A percentile compares a stretch with the other conserved stretches of the same genome.
phyloP scores from a whole-genome alignment of 2,113 vertebrate species.

The Scartelaos histophorus region DNA sequence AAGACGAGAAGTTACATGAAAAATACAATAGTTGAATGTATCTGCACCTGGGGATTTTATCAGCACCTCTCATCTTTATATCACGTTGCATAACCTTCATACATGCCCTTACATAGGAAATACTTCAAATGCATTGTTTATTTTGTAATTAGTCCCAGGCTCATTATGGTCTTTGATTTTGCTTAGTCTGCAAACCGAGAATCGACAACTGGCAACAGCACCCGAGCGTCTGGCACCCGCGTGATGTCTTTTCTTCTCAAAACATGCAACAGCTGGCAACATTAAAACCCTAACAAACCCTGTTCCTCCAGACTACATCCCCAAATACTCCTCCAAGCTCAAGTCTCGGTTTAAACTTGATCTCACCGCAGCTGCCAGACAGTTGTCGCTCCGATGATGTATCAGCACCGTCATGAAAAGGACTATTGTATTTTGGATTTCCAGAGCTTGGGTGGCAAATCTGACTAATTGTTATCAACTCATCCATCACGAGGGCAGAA shows the following conservation, averaged over 20 bases:
- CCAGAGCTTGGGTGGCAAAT: slow-evolving; percentile 3
- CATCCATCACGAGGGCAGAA: neutral
- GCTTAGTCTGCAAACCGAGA: neutral
- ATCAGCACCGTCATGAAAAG: neutral
- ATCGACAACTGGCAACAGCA: slow-evolving; percentile 1
- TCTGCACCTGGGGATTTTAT: neutral
- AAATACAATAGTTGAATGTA: too few relatives aligned
- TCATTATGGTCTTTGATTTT: neutral
- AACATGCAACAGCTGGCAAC: slow-evolving; percentile 9
- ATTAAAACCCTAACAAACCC: neutral
- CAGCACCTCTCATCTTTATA: neutral
- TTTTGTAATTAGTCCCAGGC: neutral
- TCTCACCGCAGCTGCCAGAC: neutral
- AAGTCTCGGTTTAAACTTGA: neutral
- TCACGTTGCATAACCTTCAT: neutral
- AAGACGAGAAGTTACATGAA: too few relatives aligned
- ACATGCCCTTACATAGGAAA: neutral
- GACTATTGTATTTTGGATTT: neutral
- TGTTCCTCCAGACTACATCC: neutral
- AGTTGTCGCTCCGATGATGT: neutral
- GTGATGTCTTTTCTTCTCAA: neutral
- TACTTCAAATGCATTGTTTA: neutral
- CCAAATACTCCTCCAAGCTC: neutral
- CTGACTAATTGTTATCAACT: neutral
- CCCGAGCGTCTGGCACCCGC: neutral